Evolutionary conservation across 1,140 invertebrate species (phyloP), one percentile per base, ranked within the genome.

Genomic region (Forficula auricularia): DNA sequence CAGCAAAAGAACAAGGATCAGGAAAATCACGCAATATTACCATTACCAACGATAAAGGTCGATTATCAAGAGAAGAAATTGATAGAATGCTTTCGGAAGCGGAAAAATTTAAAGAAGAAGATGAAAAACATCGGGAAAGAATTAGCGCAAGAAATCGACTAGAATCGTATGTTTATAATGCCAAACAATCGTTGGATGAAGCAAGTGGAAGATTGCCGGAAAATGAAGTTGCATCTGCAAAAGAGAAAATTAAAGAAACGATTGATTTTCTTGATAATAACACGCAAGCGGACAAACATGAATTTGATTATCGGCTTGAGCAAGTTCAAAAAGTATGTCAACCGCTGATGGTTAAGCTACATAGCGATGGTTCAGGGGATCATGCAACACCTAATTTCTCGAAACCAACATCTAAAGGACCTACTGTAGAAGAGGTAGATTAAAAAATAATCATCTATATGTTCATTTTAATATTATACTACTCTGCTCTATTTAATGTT

Each of bases 341-440:
- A 19, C 77, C 80, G 0, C 67, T 82, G 32, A 83, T 86, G 75
- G 68, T 74, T 51, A 85, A 84, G 54, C 52, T 85, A 3, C 79
- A 84, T 49, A 72, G 72, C 40, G 65, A 64, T 30, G 64, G 58
- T 18, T n/a, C n/a, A n/a, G n/a, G n/a, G n/a, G n/a, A n/a, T n/a
- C n/a, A n/a, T n/a, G n/a, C n/a, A n/a, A n/a, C n/a, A n/a, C n/a
- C n/a, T n/a, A n/a, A n/a, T n/a, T n/a, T n/a, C n/a, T n/a, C n/a
- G n/a, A n/a, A n/a, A n/a, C 8, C 13, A 6, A 40, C 19, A 9
- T 13, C 16, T 6, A 30, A 50, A 10, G 71, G 70, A 8, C 70
- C 71, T 16, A 75, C 69, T 7, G 69, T 75, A 30, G 72, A 75
- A 54, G 72, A 75, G 52, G 71, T 75, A 18, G 71, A 75, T 54